phyloP scores from a whole-genome alignment of 2,113 vertebrate species.

The Oreochromis niloticus region DNA sequence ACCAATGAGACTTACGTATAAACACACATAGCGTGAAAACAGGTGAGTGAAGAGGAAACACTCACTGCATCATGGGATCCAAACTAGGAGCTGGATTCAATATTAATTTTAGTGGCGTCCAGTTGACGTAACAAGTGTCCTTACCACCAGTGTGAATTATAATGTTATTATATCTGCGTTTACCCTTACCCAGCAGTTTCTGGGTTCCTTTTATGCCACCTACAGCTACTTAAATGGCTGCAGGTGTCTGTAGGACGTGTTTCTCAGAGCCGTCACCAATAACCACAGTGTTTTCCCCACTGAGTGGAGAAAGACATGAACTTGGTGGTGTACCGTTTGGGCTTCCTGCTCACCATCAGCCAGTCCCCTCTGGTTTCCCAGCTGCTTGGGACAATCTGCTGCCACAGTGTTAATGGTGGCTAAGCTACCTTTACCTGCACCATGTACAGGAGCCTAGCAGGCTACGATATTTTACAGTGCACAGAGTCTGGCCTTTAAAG shows the following conservation, averaged over 20 bases:
- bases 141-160: neutral
- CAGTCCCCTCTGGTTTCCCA: neutral
- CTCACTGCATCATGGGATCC: too few relatives aligned
- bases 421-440: neutral
- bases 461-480: neutral
- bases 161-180: neutral
- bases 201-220: neutral
- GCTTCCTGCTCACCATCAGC: neutral
- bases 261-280: neutral
- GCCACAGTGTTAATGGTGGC: neutral
- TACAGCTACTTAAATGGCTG: neutral
- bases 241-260: neutral
- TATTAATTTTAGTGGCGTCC: neutral
- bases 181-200: neutral
- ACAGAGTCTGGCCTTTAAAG: neutral
- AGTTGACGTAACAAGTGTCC: neutral
- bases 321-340: neutral
- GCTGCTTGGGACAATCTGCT: neutral
- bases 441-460: neutral
- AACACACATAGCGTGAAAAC: neutral
- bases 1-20: neutral
- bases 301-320: neutral
- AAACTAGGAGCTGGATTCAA: neutral
- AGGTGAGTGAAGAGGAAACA: neutral
- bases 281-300: neutral